Evolutionary conservation across 1,140 invertebrate genomes (phyloP), one percentile per base, ranked within the genome.

Genomic region (Capitella teleta): DNA sequence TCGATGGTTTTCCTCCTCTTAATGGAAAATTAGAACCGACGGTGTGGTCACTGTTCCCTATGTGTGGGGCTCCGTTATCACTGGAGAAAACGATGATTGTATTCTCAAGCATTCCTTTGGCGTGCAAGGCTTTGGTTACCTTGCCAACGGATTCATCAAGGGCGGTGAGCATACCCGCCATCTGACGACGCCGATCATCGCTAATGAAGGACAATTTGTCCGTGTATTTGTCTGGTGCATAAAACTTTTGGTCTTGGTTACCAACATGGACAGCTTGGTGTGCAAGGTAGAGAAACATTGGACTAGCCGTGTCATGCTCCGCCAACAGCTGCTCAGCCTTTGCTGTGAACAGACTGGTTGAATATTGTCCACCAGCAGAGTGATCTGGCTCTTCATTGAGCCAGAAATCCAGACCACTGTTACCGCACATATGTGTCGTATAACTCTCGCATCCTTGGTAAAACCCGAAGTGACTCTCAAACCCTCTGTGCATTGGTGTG

Each of bases 241-340:
- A 38, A 14, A 58, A 41, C 1, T 52, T 49, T 61, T 83, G 81
- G 58, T 85, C 83, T 0, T 82, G 78, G 72, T 88, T 88, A 1
- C 79, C 86, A 2, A 82, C 85, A 69, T 93, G 89, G 2, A 87
- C 83, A 0, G 88, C 87, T 1, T 83, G 81, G 68, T 92, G 87
- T 0, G 85, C 81, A 19, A 93, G 64, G 64, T 87, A 89, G 0
- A 94, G 74, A 64, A 93, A 92, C 28, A 92, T 62, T 0, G 89
- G 87, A 26, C 47, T 67, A 2, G 70, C 73, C 0, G 59, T 57
- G 53, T 86, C 79, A 63, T 91, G 86, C 0, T 72, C 60, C 1
- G 77, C 57, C 47, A 92, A 87, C 0, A 81, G 75, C 51, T 73
- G 69, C 0, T 85, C 74, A 2, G 87, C 80, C 70, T 87, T 82